Percentiles rank a stretch among this genome's conserved stretches.
These are phyloP conservation scores for Caenorhabditis doughertyi DNA, from an alignment of 2,888 invertebrate genomes.

Conservation along the genomic window DNA sequence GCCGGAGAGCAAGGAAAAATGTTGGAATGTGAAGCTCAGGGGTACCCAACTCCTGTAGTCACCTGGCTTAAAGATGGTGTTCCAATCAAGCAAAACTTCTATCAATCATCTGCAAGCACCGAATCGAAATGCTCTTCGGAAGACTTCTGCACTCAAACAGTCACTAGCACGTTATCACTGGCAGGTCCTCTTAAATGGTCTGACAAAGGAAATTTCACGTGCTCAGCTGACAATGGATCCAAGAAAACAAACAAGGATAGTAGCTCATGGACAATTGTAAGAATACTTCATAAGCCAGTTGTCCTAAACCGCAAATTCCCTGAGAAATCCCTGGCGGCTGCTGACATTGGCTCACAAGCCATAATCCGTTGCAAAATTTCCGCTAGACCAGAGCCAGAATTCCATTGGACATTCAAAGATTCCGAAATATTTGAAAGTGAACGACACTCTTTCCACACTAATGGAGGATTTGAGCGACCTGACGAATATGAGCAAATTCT, in stretches of 20 bases:
- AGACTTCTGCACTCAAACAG: conserved; percentile 72
- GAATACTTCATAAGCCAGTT: conserved; percentile 78
- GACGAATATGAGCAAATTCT: conserved; percentile 76
- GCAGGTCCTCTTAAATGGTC: conserved; percentile 87
- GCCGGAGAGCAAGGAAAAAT: conserved; percentile 70
- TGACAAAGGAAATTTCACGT: conserved; percentile 95
- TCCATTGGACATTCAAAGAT: conserved; percentile 77
- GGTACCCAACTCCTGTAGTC: conserved; percentile 78
- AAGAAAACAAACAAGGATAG: conserved; percentile 84
- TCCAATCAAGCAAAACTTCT: conserved; percentile 53
- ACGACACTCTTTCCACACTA: conserved; percentile 67
- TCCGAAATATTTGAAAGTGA: conserved; percentile 65
- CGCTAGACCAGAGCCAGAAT: conserved; percentile 79
- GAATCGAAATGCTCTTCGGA: conserved; percentile 68
- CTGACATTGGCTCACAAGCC: conserved; percentile 72
- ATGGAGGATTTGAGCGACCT: conserved; percentile 46
- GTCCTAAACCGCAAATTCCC: conserved; percentile 76
- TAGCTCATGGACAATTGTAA: conserved; percentile 71
- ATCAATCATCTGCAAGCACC: conserved; percentile 23
- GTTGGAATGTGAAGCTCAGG: conserved; percentile 79
- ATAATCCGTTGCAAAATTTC: conserved; percentile 75
- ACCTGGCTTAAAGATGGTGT: conserved; percentile 78
- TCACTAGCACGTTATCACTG: conserved; percentile 70
- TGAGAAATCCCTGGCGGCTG: conserved; percentile 74
- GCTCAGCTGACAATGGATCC: conserved; percentile 90